Evolutionary conservation across 2,888 invertebrate genomes (phyloP).

Genomic region (Dolichopus griseipennis): DNA sequence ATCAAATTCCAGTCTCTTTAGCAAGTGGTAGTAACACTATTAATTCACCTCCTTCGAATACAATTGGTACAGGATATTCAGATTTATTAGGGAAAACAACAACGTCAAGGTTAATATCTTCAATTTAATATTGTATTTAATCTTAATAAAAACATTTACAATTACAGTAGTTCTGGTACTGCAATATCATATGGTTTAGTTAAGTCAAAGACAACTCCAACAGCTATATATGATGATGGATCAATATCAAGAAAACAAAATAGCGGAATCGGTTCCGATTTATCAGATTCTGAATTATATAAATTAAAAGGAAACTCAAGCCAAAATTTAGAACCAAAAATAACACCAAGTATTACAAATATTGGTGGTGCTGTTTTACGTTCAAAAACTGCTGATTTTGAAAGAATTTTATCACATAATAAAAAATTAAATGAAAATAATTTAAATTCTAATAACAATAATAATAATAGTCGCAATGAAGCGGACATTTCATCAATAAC

Average conservation of each 20-base stretch:
- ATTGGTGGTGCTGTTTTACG: constrained; percentile 57
- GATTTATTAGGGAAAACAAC: no score
- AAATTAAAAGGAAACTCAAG: constrained; percentile 19
- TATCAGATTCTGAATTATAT: neutral
- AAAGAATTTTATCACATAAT: constrained; percentile 36
- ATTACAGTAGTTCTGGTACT: no score
- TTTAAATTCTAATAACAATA: neutral
- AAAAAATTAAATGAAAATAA: constrained; percentile 13
- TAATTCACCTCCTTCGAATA: no score
- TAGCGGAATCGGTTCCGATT: neutral
- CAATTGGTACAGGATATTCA: no score
- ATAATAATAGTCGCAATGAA: neutral
- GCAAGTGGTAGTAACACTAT: neutral
- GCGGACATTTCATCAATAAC: no score
- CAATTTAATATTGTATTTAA: no score
- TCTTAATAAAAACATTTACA: no score
- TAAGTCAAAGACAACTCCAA: neutral
- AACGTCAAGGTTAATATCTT: no score
- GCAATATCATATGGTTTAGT: no score
- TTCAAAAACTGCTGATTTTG: constrained; percentile 60
- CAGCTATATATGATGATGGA: neutral
- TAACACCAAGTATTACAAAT: constrained; percentile 53
- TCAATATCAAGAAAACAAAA: neutral
- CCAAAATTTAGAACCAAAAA: constrained; percentile 36
- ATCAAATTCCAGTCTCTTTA: constrained; percentile 19